These are phyloP conservation scores for Egretta garzetta DNA, from an alignment of 2,113 vertebrate species.

Conservation along the genomic window DNA sequence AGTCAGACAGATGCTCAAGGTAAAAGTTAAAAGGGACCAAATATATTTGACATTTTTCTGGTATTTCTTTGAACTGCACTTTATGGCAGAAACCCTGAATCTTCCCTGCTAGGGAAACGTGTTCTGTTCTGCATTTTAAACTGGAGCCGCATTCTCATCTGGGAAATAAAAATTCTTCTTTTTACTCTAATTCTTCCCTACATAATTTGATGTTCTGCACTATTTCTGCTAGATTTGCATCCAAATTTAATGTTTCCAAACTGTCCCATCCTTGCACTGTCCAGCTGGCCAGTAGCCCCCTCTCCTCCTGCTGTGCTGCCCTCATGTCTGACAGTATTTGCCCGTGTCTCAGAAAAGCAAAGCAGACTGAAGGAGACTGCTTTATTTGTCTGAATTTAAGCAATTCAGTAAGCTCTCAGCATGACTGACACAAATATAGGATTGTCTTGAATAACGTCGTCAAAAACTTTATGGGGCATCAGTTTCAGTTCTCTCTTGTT, in stretches of 20 bases:
- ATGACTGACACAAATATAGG: constrained; percentile 6
- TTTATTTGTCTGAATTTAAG: constrained; percentile 26
- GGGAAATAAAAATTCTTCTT: background rate
- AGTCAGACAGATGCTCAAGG: background rate
- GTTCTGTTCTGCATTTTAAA: background rate
- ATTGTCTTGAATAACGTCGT: background rate
- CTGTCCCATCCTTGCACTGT: background rate
- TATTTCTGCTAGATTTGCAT: background rate
- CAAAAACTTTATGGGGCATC: background rate
- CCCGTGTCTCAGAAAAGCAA: background rate
- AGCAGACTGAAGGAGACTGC: background rate
- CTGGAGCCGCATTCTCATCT: background rate
- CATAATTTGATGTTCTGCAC: background rate
- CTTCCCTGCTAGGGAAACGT: background rate
- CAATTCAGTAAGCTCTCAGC: background rate
- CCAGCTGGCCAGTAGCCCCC: background rate
- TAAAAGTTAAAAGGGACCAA: background rate
- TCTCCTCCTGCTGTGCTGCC: background rate
- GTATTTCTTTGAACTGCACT: background rate
- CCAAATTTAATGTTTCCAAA: background rate
- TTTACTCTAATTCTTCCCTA: background rate
- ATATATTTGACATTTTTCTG: background rate
- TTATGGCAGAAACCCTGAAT: background rate
- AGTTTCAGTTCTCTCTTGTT: background rate
- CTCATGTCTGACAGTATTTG: background rate